Conservation (phyloP, 2,888 invertebrate genomes). For the Ormyrus rosae region DNA sequence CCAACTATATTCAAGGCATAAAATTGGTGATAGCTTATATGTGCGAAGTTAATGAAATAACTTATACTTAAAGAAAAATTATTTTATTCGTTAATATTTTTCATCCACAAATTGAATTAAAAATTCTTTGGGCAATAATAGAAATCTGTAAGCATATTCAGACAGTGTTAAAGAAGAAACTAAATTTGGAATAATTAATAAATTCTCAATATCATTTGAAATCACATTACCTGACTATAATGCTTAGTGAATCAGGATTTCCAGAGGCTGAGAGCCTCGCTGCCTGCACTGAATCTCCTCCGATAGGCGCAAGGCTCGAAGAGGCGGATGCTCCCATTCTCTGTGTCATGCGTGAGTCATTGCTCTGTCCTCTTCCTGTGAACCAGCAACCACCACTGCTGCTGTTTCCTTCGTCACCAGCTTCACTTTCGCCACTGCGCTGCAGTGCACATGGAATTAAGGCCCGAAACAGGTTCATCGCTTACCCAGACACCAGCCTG, state of each 20-base stretch:
- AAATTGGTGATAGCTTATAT: slow-evolving; percentile 63
- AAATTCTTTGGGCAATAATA: neutral
- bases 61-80: slow-evolving; percentile 5
- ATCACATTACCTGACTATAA: slow-evolving; percentile 69
- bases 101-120: neutral
- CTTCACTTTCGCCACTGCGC: slow-evolving; percentile 75
- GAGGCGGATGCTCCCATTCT: slow-evolving; percentile 76
- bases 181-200: too few relatives aligned
- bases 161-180: too few relatives aligned
- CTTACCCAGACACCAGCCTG: slow-evolving; percentile 79
- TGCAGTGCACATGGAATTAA: slow-evolving; percentile 80
- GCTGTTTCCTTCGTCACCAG: slow-evolving; percentile 62
- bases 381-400: slow-evolving; percentile 70
- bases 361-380: slow-evolving; percentile 69
- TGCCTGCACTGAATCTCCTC: slow-evolving; percentile 74
- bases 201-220: neutral
- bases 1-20: slow-evolving; percentile 58
- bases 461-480: slow-evolving; percentile 80
- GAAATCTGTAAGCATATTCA: too few relatives aligned
- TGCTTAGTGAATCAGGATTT: slow-evolving; percentile 72
- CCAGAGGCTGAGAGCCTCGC: slow-evolving; percentile 74
- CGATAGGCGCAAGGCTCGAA: slow-evolving; percentile 73
- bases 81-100: neutral
- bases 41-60: slow-evolving; percentile 61
- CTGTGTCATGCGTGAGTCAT: slow-evolving; percentile 74